A percentile compares a stretch with the other conserved stretches of the same genome.
Conservation (phyloP, 2,888 invertebrate species). For the Odontomyia ornata region DNA sequence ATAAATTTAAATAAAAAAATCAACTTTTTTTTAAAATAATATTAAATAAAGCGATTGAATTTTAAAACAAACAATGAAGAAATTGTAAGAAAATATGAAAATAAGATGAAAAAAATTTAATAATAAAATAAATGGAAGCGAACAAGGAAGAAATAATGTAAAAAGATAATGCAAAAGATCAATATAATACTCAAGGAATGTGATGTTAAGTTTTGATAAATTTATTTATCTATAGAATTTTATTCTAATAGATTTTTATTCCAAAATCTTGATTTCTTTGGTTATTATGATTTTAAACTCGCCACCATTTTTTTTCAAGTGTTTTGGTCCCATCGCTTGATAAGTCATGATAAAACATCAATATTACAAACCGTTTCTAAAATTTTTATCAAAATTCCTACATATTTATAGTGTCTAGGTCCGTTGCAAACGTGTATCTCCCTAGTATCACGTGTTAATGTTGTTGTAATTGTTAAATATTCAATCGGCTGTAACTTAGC, state of each 20-base stretch:
- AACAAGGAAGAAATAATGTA: conserved; percentile 34
- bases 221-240: conserved; percentile 55
- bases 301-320: too few species aligned
- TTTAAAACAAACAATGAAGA: conserved; percentile 7
- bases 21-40: conserved; percentile 26
- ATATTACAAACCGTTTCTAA: too few species aligned
- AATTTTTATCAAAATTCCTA: too few species aligned
- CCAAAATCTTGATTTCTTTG: conserved; percentile 2
- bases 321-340: too few species aligned
- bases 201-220: conserved; percentile 64
- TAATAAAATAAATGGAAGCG: conserved; percentile 38
- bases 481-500: too few species aligned
- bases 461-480: too few species aligned
- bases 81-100: conserved; percentile 29
- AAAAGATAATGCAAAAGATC: conserved; percentile 50
- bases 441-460: too few species aligned
- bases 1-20: conserved; percentile 23
- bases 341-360: too few species aligned
- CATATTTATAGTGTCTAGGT: too few species aligned
- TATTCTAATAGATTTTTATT: background rate
- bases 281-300: too few species aligned
- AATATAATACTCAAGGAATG: conserved; percentile 58
- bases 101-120: conserved; percentile 18
- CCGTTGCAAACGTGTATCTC: too few species aligned
- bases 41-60: conserved; percentile 24